These are phyloP conservation scores for Asobara japonica DNA, from an alignment of 1,140 invertebrate genomes.

Conservation along the genomic window DNA sequence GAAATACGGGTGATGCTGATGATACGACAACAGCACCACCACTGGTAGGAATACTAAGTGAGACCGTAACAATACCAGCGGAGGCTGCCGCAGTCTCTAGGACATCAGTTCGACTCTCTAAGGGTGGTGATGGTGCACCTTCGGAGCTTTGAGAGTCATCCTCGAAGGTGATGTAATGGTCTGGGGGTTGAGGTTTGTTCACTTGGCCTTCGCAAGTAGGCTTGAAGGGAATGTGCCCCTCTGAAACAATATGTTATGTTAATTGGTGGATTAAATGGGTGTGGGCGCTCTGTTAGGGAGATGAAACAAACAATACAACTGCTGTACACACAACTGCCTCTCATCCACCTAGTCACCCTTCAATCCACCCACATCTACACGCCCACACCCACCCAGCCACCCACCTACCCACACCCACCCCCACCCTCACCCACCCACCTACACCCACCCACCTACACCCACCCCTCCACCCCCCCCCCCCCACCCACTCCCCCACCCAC, in stretches of 20 bases:
- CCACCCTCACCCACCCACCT: no score
- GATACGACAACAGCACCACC: constrained; percentile 69
- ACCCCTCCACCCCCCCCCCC: no score
- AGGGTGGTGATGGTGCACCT: constrained; percentile 66
- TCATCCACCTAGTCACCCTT: no score
- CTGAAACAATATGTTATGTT: constrained; percentile 56
- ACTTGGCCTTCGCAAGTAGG: constrained; percentile 89
- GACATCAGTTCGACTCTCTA: constrained; percentile 64
- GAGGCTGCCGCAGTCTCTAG: constrained; percentile 73
- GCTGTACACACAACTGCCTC: no score
- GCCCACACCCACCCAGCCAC: no score
- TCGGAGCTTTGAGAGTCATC: constrained; percentile 88
- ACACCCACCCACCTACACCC: no score
- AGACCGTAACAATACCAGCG: constrained; percentile 74
- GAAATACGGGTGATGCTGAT: constrained; percentile 65
- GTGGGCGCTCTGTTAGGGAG: no score
- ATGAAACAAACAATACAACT: no score
- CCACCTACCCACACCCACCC: no score
- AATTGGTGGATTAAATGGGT: not conserved
- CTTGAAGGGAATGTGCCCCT: constrained; percentile 91
- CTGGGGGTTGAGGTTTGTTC: constrained; percentile 83
- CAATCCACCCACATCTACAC: no score
- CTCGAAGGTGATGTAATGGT: constrained; percentile 84
- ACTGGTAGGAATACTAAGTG: constrained; percentile 70
- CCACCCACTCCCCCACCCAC: no score